Conservation (phyloP, 2,888 invertebrate species). For the Argyra leucocephala region DNA sequence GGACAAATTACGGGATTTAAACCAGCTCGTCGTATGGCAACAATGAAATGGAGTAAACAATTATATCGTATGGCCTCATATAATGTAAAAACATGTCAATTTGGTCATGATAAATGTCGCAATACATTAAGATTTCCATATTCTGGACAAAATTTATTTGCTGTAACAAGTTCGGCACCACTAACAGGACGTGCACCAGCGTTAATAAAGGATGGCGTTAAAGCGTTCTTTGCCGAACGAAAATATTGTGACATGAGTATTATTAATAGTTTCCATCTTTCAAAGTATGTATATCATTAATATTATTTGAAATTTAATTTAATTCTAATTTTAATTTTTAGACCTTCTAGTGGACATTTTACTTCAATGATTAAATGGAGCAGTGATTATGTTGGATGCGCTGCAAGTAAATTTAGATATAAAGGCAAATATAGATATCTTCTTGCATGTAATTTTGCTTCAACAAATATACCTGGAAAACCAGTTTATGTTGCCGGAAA, state of each 20-base stretch:
- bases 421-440: background rate
- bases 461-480: slow-evolving; percentile 16
- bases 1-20: slow-evolving; percentile 25
- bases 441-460: slow-evolving; percentile 23
- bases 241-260: too few species aligned
- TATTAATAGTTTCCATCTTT: too few species aligned
- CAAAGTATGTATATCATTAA: too few species aligned
- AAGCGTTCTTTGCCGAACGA: too few species aligned
- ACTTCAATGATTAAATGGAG: slow-evolving; percentile 19
- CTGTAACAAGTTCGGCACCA: background rate
- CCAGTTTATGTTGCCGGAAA: slow-evolving; percentile 20
- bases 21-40: slow-evolving; percentile 30
- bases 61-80: slow-evolving; percentile 30
- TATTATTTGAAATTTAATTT: too few species aligned
- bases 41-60: slow-evolving; percentile 29
- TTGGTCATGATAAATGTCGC: slow-evolving; percentile 17
- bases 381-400: slow-evolving; percentile 10
- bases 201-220: too few species aligned
- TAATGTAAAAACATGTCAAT: slow-evolving; percentile 27
- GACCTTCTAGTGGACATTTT: slow-evolving; percentile 18
- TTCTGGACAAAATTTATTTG: slow-evolving; percentile 17
- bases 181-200: too few species aligned
- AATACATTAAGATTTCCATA: slow-evolving; percentile 12
- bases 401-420: background rate
- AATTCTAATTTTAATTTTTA: too few species aligned